Evolutionary conservation across 2,888 invertebrate species (phyloP), one percentile per base, ranked within the genome.

Genomic region (Rhagonycha lutea): DNA sequence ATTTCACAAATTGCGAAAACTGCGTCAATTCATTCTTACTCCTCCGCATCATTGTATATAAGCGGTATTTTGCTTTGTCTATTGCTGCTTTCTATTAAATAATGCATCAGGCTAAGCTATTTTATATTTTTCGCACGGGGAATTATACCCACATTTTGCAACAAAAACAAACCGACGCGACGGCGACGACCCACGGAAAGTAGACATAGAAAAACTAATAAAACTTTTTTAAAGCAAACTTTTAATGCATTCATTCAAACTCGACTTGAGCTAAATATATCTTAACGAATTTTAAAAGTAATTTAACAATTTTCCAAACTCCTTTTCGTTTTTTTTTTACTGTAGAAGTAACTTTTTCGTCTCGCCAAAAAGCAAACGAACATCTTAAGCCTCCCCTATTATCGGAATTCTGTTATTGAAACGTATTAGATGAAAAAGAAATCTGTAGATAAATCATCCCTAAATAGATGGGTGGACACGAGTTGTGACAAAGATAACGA

Each of bases 1-100:
- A 78, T 78, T 78, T 78, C 78, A 78, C 78, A 78, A 78, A 78
- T 78, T 78, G 78, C 68, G 78, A 73, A 78, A 78, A 75, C 75
- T 78, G 74, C 73, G 68, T 68, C 71, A 75, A 75, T 78, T 75
- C 75, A 70, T 78, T 73, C 70, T 72, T 68, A 28, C 63, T 70
- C 71, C 63, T 60, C 69, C 65, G 68, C 71, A 73, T 75, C 73
- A 72, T 68, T 29, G 47, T 68, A 29, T 69, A 67, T 73, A 72
- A 72, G 65, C 69, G 69, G 69, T 29, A 73, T 73, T 76, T 76
- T 76, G 63, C 63, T 71, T 63, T 72, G 72, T 76, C 62, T 69
- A 70, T 76, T 69, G 47, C 68, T 60, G 14, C 67, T 65, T 68
- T 47, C 47, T 72, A 68, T 71, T 77, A 74, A 77, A 76, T 76